These are phyloP conservation scores for Luscinia megarhynchos DNA, from an alignment of 2,797 vertebrate genomes.

Conservation along the genomic window DNA sequence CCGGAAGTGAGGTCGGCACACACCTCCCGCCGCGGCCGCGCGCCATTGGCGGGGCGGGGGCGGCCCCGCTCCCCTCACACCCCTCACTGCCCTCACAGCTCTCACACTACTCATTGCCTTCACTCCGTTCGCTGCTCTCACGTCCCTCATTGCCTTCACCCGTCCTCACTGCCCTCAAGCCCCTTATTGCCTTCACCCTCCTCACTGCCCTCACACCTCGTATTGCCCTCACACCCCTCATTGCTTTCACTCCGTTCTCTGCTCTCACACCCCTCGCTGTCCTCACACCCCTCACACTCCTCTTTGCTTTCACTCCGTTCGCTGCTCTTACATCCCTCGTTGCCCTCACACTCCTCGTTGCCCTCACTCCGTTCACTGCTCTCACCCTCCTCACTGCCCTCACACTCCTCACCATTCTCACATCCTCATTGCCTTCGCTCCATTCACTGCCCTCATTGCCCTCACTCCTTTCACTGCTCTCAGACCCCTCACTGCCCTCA, in stretches of 20 bases:
- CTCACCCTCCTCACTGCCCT: too few species aligned
- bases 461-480: background rate
- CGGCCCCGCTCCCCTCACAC: background rate
- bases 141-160: too few species aligned
- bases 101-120: background rate
- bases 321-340: too few species aligned
- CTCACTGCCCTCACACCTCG: background rate
- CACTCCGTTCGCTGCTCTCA: background rate
- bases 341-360: background rate
- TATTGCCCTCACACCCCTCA: too few species aligned
- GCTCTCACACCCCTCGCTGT: too few species aligned
- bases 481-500: rapidly evolving
- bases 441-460: background rate
- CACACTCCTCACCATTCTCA: background rate
- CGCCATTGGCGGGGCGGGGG: background rate
- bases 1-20: constrained; percentile 13
- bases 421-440: too few species aligned
- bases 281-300: too few species aligned
- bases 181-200: too few species aligned
- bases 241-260: too few species aligned
- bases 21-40: background rate
- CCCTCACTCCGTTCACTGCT: too few species aligned
- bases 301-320: background rate
- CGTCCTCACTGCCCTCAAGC: background rate
- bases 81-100: background rate